These are phyloP conservation scores for Acleris sparsana DNA, from an alignment of 2,888 invertebrate genomes.

Conservation along the genomic window DNA sequence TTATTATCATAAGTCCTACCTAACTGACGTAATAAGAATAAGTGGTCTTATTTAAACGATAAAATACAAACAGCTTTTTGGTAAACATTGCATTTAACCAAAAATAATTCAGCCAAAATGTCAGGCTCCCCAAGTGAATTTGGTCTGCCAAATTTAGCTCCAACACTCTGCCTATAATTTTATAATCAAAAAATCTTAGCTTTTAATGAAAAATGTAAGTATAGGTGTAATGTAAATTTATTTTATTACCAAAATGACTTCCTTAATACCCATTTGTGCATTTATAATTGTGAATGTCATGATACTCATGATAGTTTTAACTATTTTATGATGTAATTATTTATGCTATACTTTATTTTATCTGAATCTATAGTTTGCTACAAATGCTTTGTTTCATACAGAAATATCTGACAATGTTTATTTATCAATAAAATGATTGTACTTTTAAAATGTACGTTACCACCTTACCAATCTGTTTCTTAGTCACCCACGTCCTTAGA, in stretches of 20 bases:
- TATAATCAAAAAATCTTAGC: neutral
- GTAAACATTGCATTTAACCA: no score
- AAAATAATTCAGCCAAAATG: no score
- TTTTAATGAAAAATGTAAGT: neutral
- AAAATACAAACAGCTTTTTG: no score
- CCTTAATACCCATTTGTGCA: neutral
- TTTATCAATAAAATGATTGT: constrained; percentile 23
- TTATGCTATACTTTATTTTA: neutral
- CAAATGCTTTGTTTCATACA: constrained; percentile 18
- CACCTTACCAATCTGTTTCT: constrained; percentile 15
- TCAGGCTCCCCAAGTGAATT: no score
- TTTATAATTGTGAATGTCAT: no score
- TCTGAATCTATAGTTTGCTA: constrained; percentile 14
- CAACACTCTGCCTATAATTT: no score
- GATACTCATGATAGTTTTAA: no score
- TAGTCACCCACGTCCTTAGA: constrained; percentile 17
- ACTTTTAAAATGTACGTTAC: constrained; percentile 14
- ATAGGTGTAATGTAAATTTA: neutral
- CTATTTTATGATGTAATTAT: neutral
- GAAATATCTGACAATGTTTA: constrained; percentile 23
- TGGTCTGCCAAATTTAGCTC: no score
- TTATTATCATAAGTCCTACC: no score
- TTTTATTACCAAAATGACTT: neutral
- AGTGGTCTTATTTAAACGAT: no score
- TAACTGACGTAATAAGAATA: no score